Conservation (phyloP, 2,888 invertebrate genomes). For the Argyresthia albistria region DNA sequence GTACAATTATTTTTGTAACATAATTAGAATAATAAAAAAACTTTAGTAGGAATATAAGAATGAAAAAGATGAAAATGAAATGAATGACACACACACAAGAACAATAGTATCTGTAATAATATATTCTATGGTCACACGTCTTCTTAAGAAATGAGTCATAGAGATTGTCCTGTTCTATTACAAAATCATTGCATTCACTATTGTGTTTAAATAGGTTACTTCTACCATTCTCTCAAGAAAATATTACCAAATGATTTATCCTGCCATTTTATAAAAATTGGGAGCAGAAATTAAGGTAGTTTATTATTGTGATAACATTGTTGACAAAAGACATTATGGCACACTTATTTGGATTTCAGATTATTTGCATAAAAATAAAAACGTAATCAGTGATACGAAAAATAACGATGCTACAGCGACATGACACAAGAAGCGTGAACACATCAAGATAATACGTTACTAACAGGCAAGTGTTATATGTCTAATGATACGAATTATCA, state of each 20-base stretch:
- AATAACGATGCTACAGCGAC: not conserved
- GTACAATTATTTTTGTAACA: no score
- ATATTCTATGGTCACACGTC: no score
- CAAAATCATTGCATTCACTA: conserved; percentile 9
- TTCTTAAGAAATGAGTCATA: not conserved
- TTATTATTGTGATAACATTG: no score
- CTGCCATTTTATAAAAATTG: no score
- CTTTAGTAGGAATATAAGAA: no score
- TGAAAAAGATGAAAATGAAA: no score
- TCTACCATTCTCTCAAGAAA: not conserved
- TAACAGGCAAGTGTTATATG: no score
- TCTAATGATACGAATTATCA: not conserved
- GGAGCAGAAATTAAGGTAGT: no score
- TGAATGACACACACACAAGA: no score
- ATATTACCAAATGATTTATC: no score
- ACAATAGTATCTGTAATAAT: no score
- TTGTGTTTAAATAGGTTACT: not conserved
- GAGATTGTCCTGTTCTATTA: not conserved
- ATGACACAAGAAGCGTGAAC: not conserved
- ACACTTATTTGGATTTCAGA: not conserved
- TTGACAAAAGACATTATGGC: not conserved
- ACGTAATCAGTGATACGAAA: not conserved
- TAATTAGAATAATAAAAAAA: no score
- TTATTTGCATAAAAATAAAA: not conserved
- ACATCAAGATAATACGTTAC: not conserved